These are phyloP conservation scores for Nymphalis io DNA, from an alignment of 1,140 invertebrate species.

Conservation along the genomic window DNA sequence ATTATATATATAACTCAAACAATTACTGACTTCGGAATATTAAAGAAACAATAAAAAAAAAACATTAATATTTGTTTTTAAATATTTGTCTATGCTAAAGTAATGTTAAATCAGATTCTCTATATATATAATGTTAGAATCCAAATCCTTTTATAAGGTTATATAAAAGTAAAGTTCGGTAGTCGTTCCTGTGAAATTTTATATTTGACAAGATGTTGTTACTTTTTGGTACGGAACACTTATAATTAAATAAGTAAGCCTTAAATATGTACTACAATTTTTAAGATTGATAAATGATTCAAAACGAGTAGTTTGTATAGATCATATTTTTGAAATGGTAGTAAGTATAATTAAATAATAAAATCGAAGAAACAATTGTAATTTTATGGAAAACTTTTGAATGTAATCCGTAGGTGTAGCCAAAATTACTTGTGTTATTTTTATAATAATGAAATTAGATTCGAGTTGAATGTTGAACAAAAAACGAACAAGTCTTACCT, in stretches of 20 bases:
- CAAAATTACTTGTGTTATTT: slow-evolving; percentile 1
- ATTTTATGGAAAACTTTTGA: not conserved
- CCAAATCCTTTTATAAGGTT: too few relatives aligned
- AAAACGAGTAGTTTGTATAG: not conserved
- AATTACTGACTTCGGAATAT: too few relatives aligned
- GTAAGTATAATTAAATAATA: not conserved
- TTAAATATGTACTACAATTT: not conserved
- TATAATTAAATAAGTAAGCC: not conserved
- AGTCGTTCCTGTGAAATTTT: not conserved
- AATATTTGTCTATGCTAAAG: too few relatives aligned
- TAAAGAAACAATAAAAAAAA: too few relatives aligned
- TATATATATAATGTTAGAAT: too few relatives aligned
- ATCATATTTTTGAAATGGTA: slow-evolving; percentile 4
- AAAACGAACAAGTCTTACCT: not conserved
- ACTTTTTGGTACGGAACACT: not conserved
- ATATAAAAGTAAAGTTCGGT: too few relatives aligned
- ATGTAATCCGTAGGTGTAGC: not conserved
- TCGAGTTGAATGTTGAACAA: not conserved
- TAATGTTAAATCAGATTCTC: too few relatives aligned
- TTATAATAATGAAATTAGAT: not conserved
- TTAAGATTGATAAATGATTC: too few relatives aligned
- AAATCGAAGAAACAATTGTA: not conserved
- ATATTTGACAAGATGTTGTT: too few relatives aligned
- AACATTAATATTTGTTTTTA: too few relatives aligned
- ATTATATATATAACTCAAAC: not conserved